Base-by-base conservation (phyloP, 1,140 invertebrate species). In the Drosophila bocki region DNA sequence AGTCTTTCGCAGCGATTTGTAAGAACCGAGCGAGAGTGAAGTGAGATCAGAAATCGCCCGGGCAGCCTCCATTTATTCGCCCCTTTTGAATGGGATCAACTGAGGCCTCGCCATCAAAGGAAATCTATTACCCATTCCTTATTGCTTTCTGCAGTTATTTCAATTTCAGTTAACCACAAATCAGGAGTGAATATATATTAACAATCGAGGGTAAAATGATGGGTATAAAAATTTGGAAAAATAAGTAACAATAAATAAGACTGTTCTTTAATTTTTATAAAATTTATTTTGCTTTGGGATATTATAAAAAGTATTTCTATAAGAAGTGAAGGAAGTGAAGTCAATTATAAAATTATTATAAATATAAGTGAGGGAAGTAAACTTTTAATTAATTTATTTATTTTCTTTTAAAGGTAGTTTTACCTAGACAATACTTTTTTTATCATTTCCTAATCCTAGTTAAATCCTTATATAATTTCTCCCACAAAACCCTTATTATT, bases 1-100 rank as follows among this genome's bases (percentile, higher is more conserved):
- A 11, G 37, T 62, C 79, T 50, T 71, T 60, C 53, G 74, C 44
- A 54, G 72, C 78, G 84, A 86, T 80, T 87, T 82, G 84, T 83
- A 63, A 62, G 67, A 48, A 32, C 65, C 71, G 50, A 42, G 62
- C 44, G 41, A 42, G 45, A 33, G 32, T 22, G 17, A 44, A 48
- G 19, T 53, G 29, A 75, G 33, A 51, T 44, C 33, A 63, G 33
- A 44, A 61, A 56, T 35, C 56, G 26, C 8, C 15, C 13, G 22
- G n/a, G 35, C 3, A 51, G 26, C 48, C 48, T 26, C 45, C 13
- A 65, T 69, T 51, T 39, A 37, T 33, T 51, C 8, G 29, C 1
- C 11, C 22, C 22, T 17, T 60, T 19, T 19, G 17, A 37, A 71
- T 74, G 53, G 69, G 65, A 72, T 70, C 67, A 68, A 70, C 50